These are phyloP conservation scores for Scaptomyza polygonia DNA, from an alignment of 2,888 invertebrate genomes.

Conservation along the genomic window DNA sequence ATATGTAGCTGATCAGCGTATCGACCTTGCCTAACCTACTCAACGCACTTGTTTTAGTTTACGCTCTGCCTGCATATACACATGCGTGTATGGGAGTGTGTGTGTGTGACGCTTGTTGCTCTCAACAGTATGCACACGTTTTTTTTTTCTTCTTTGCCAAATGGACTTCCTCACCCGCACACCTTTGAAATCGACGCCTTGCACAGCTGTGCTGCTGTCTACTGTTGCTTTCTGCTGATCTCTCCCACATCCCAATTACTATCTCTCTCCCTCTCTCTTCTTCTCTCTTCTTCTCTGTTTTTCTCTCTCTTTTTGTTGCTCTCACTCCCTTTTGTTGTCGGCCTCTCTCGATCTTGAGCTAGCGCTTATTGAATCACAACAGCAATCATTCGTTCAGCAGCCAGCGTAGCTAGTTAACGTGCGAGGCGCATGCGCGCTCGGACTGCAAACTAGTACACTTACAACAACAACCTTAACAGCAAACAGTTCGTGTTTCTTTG, in stretches of 20 bases:
- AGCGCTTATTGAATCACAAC: constrained; percentile 35
- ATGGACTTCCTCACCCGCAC: constrained; percentile 53
- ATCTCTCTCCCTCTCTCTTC: not conserved
- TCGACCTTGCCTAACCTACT: constrained; percentile 26
- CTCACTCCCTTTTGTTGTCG: constrained; percentile 2
- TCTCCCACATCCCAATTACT: constrained; percentile 37
- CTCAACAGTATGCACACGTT: constrained; percentile 25
- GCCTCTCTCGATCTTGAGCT: constrained; percentile 3
- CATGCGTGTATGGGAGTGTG: constrained; percentile 6
- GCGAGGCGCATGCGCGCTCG: constrained; percentile 75
- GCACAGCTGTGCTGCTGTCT: constrained; percentile 46
- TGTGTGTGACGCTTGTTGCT: constrained; percentile 16
- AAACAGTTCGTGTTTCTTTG: constrained; percentile 15
- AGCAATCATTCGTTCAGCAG: constrained; percentile 64
- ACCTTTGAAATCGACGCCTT: constrained; percentile 12
- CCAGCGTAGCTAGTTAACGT: constrained; percentile 66
- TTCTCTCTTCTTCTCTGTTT: constrained; percentile 1
- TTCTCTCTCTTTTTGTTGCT: not conserved
- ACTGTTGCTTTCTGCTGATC: constrained; percentile 8
- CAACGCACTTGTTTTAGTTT: constrained; percentile 62
- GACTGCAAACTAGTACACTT: constrained; percentile 35
- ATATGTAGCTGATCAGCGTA: constrained; percentile 17
- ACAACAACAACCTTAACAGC: constrained; percentile 22
- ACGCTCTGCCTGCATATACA: constrained; percentile 34
- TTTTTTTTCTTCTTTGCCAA: constrained; percentile 18